phyloP scores from a whole-genome alignment of 2,888 invertebrate genomes.

The Thyatira batis region DNA sequence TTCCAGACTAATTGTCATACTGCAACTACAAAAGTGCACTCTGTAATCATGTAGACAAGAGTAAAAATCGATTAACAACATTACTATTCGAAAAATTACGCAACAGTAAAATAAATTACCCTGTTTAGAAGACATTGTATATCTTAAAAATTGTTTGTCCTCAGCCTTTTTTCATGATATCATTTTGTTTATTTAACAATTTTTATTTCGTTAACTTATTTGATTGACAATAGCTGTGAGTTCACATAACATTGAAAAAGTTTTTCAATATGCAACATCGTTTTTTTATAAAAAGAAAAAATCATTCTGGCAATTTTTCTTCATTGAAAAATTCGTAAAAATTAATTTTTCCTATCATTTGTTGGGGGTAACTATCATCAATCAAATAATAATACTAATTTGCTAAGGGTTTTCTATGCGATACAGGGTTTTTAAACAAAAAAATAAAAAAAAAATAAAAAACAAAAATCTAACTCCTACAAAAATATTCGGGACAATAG shows the following conservation, averaged over 20 bases:
- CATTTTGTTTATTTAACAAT: constrained; percentile 56
- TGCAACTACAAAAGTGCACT: constrained; percentile 42
- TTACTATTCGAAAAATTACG: constrained; percentile 63
- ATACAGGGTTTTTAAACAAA: constrained; percentile 69
- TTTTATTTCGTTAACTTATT: constrained; percentile 40
- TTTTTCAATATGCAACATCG: constrained; percentile 10
- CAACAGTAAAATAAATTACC: constrained; percentile 80
- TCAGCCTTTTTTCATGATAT: constrained; percentile 82
- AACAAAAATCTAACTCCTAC: constrained; percentile 32
- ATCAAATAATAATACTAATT: constrained; percentile 64
- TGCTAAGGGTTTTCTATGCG: constrained; percentile 73
- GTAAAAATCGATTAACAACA: constrained; percentile 71
- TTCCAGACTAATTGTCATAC: not conserved
- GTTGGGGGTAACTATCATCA: constrained; percentile 45
- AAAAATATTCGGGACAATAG: constrained; percentile 11
- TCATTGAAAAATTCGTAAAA: no score
- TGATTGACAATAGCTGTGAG: constrained; percentile 48
- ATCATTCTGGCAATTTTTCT: constrained; percentile 10
- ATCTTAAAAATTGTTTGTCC: constrained; percentile 76
- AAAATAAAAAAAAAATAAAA: constrained; percentile 28
- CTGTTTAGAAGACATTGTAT: constrained; percentile 82
- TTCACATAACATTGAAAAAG: constrained; percentile 7
- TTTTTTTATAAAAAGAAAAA: constrained; percentile 8
- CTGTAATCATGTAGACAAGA: constrained; percentile 49
- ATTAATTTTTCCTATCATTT: no score